Evolutionary conservation across 2,888 invertebrate species (phyloP).

Genomic region (Tribolium freemani): DNA sequence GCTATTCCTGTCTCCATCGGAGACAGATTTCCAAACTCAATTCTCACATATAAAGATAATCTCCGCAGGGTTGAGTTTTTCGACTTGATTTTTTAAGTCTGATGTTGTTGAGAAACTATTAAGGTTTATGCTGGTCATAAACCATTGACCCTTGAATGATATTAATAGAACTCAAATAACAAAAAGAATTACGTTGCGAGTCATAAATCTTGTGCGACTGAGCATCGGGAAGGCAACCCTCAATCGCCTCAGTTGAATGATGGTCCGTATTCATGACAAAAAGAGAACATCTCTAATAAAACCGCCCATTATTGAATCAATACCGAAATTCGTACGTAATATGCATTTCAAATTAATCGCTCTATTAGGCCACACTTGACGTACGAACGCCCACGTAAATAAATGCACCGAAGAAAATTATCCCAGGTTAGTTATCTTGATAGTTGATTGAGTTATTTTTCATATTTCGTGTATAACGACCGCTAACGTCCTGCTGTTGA

Average conservation of each 20-base stretch:
- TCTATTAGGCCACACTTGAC: slow-evolving; percentile 28
- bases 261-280: slow-evolving; percentile 9
- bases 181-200: slow-evolving; percentile 8
- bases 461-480: slow-evolving; percentile 7
- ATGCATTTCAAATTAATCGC: slow-evolving; percentile 22
- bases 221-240: slow-evolving; percentile 13
- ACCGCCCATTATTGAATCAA: slow-evolving; percentile 3
- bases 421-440: slow-evolving; percentile 29
- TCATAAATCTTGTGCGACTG: slow-evolving; percentile 16
- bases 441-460: slow-evolving; percentile 21
- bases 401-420: slow-evolving; percentile 23
- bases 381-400: slow-evolving; percentile 28
- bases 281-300: not conserved
- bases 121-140: slow-evolving; percentile 7
- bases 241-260: slow-evolving; percentile 9
- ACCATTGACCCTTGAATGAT: slow-evolving; percentile 12
- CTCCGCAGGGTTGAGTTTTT: not conserved
- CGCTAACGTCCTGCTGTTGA: slow-evolving; percentile 5
- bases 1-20: not conserved
- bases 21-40: not conserved
- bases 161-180: slow-evolving; percentile 15
- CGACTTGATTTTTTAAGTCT: not conserved
- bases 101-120: not conserved
- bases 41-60: not conserved
- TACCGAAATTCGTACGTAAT: not conserved